Conservation (phyloP, 2,113 vertebrate species). For the Monopterus albus region DNA sequence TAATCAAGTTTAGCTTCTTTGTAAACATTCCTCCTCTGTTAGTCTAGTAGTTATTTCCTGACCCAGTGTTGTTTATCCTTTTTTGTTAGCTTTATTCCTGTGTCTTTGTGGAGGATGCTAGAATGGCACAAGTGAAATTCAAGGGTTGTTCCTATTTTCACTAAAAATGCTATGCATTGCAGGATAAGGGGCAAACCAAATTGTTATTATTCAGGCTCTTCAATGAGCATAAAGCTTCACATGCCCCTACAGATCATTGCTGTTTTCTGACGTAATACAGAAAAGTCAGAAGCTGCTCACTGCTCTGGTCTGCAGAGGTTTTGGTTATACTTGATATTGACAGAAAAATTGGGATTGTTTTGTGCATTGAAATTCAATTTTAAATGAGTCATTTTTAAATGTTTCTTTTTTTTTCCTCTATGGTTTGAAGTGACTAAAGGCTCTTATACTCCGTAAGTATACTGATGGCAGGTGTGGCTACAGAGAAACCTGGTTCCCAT, state of each 20-base stretch:
- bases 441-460: conserved; percentile 67
- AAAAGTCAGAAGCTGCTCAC: conserved; percentile 86
- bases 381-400: conserved; percentile 77
- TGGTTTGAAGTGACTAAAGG: conserved; percentile 59
- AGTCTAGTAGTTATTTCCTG: conserved; percentile 19
- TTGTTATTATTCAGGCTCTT: conserved; percentile 66
- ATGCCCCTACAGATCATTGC: conserved; percentile 79
- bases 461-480: conserved; percentile 87
- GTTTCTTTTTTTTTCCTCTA: conserved; percentile 72
- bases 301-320: conserved; percentile 84
- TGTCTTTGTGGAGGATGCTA: conserved; percentile 81
- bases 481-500: conserved; percentile 87
- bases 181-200: conserved; percentile 83
- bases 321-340: conserved; percentile 79
- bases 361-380: conserved; percentile 78
- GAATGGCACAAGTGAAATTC: conserved; percentile 76
- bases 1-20: conserved; percentile 10
- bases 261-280: conserved; percentile 87
- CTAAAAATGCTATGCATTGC: conserved; percentile 82
- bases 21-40: conserved; percentile 57
- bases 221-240: conserved; percentile 50
- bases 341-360: conserved; percentile 51
- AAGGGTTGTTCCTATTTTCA: conserved; percentile 59
- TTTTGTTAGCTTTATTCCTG: conserved; percentile 48
- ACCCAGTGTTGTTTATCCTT: conserved; percentile 19